Conservation (phyloP, 2,888 invertebrate species). For the Ormyrus labotus region DNA sequence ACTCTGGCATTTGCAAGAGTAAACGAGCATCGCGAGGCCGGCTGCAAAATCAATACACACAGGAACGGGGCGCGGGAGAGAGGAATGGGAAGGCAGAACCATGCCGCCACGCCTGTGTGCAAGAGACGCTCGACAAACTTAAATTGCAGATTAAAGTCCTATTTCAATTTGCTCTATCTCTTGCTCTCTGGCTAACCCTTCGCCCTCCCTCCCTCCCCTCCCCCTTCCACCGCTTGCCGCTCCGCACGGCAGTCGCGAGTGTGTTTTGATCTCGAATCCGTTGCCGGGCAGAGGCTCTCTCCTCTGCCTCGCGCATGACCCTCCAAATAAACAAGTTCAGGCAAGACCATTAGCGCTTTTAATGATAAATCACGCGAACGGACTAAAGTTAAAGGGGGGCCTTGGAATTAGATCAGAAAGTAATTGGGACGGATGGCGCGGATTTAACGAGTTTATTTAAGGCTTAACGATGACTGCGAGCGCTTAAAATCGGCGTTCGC, state of each 20-base stretch:
- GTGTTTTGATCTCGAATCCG: conserved; percentile 19
- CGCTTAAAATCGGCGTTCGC: no score
- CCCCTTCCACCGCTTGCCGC: background rate
- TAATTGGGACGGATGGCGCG: background rate
- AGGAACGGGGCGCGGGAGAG: background rate
- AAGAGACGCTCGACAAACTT: conserved; percentile 57
- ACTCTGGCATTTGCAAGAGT: conserved; percentile 40
- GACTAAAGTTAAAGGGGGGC: background rate
- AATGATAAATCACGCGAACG: conserved; percentile 22
- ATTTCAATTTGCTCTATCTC: conserved; percentile 51
- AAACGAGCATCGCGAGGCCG: conserved; percentile 28
- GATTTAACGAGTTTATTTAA: background rate
- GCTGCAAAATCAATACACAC: conserved; percentile 48
- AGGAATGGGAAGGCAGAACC: background rate
- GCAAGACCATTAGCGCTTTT: conserved; percentile 31
- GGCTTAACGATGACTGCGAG: background rate
- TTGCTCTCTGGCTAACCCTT: conserved; percentile 2
- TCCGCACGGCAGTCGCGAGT: background rate
- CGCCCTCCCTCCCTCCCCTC: background rate
- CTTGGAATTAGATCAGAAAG: conserved; percentile 3
- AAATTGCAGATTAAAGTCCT: conserved; percentile 62
- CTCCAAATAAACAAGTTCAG: conserved; percentile 24
- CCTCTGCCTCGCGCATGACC: background rate
- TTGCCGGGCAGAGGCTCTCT: background rate
- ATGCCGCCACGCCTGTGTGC: conserved; percentile 24